Evolutionary conservation across 2,888 invertebrate genomes (phyloP).

Genomic region (Physocephala rufipes): DNA sequence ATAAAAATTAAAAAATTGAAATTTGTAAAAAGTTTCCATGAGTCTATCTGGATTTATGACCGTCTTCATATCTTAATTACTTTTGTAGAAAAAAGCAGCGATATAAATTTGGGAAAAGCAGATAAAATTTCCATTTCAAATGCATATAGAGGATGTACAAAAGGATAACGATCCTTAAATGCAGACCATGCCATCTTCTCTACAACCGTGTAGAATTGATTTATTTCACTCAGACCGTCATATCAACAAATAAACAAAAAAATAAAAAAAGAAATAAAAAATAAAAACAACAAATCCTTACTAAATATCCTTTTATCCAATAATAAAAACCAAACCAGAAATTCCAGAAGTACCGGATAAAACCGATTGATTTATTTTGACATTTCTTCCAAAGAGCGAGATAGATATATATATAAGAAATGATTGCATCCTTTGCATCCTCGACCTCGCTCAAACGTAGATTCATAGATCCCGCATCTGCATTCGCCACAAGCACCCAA

Average conservation of each 20-base stretch:
- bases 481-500: constrained; percentile 2
- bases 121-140: not conserved
- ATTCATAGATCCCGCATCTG: constrained; percentile 27
- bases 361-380: constrained; percentile 64
- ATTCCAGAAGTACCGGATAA: constrained; percentile 61
- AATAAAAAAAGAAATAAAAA: too few species aligned
- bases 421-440: constrained; percentile 8
- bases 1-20: too few species aligned
- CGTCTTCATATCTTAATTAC: too few species aligned
- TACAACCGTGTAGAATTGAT: constrained; percentile 51
- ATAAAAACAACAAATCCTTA: constrained; percentile 45
- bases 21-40: too few species aligned
- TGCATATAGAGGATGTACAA: not conserved
- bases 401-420: constrained; percentile 8
- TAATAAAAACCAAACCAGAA: constrained; percentile 39
- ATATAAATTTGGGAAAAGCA: too few species aligned
- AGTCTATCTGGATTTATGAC: too few species aligned
- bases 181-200: not conserved
- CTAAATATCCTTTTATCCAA: not conserved
- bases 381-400: constrained; percentile 56
- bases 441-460: not conserved
- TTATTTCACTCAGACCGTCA: constrained; percentile 52
- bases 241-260: constrained; percentile 41
- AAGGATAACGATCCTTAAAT: too few species aligned
- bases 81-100: too few species aligned